Evolutionary conservation across 2,113 vertebrate genomes (phyloP).

Genomic region (Pedetes capensis): DNA sequence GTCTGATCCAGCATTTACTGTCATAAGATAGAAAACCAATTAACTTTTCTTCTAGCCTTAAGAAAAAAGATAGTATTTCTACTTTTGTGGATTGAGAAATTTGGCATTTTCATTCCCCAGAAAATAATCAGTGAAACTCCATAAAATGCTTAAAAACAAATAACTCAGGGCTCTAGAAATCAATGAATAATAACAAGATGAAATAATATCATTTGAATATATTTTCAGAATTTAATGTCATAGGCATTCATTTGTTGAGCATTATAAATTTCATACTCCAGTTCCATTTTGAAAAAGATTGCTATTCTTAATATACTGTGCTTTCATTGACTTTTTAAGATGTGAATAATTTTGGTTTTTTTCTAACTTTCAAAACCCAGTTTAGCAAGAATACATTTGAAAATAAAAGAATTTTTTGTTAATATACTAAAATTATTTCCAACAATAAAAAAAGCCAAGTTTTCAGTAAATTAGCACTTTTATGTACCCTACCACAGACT

Average conservation of each 20-base stretch:
- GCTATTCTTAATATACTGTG: not conserved
- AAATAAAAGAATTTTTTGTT: not conserved
- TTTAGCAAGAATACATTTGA: not conserved
- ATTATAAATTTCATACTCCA: not conserved
- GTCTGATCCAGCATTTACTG: not conserved
- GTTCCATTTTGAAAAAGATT: not conserved
- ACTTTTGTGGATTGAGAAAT: not conserved
- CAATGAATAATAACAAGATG: not conserved
- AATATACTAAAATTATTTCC: conserved; percentile 1
- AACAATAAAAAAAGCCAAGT: not conserved
- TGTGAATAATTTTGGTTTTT: not conserved
- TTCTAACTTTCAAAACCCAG: not conserved
- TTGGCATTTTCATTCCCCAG: fast-evolving
- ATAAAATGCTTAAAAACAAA: not conserved
- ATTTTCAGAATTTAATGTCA: not conserved
- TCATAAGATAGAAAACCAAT: not conserved
- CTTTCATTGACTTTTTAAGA: not conserved
- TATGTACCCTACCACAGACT: not conserved
- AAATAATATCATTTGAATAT: not conserved
- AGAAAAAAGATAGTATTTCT: not conserved
- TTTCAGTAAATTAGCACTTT: not conserved
- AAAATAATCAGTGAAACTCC: not conserved
- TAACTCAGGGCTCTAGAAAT: not conserved
- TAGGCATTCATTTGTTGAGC: not conserved
- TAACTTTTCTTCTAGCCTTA: not conserved